Evolutionary conservation across 2,888 invertebrate species (phyloP).

Genomic region (Diaphora mendica): DNA sequence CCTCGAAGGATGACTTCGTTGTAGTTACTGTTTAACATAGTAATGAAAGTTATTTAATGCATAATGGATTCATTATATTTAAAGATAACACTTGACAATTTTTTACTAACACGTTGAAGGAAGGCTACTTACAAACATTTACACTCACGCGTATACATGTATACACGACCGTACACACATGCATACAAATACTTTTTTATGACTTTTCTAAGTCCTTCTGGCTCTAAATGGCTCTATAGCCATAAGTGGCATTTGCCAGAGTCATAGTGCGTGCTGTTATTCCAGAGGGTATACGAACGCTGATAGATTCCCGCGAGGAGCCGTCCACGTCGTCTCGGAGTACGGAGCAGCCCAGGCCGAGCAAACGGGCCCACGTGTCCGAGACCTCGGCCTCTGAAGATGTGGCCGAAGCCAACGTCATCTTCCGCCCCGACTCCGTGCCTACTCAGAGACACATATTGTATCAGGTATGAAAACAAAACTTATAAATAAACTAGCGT

Average conservation of each 20-base stretch:
- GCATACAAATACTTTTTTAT: background rate
- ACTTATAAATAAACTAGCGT: background rate
- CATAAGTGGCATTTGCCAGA: no score
- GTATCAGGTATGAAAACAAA: conserved; percentile 89
- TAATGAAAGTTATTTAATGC: background rate
- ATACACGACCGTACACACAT: no score
- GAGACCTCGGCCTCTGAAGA: conserved; percentile 55
- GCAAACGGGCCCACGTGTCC: conserved; percentile 41
- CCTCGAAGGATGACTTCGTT: background rate
- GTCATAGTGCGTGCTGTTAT: background rate
- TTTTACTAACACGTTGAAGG: background rate
- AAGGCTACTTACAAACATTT: background rate
- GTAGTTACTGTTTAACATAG: background rate
- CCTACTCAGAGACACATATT: conserved; percentile 95
- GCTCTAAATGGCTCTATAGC: no score
- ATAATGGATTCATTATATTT: background rate
- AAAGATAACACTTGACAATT: no score
- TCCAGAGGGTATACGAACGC: conserved; percentile 50
- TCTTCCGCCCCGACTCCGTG: conserved; percentile 88
- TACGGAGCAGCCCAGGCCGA: conserved; percentile 11
- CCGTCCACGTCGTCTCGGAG: background rate
- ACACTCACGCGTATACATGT: no score
- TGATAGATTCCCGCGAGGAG: conserved; percentile 71
- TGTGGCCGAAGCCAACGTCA: conserved; percentile 67
- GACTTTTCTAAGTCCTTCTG: no score